Evolutionary conservation across 2,797 vertebrate genomes (phyloP).

Genomic region (Epinephelus malabaricus): DNA sequence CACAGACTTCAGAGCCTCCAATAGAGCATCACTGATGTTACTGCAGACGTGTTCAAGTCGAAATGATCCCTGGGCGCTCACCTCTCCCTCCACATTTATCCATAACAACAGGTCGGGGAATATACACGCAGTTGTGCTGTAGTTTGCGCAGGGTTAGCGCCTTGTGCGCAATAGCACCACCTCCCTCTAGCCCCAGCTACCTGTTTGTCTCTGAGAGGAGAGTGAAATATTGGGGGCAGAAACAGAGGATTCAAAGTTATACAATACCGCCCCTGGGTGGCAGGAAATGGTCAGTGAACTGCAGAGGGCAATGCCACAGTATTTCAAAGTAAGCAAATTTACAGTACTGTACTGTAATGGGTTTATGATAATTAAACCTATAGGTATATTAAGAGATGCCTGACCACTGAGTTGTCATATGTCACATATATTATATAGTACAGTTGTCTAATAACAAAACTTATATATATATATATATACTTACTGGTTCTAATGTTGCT

Average conservation of each 20-base stretch:
- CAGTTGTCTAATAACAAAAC: too few relatives aligned
- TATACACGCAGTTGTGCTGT: constrained; percentile 35
- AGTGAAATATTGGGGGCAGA: background rate
- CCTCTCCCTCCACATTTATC: constrained; percentile 60
- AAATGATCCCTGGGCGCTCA: constrained; percentile 41
- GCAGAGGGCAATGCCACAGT: too few relatives aligned
- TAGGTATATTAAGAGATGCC: too few relatives aligned
- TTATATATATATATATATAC: too few relatives aligned
- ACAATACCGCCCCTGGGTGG: constrained; percentile 60
- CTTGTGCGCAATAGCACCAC: constrained; percentile 75
- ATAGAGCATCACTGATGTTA: constrained; percentile 20
- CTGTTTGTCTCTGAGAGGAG: constrained; percentile 25
- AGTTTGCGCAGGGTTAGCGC: constrained; percentile 41
- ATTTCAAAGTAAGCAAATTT: too few relatives aligned
- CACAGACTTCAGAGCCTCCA: constrained; percentile 39
- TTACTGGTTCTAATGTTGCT: too few relatives aligned
- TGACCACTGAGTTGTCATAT: too few relatives aligned
- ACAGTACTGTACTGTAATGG: background rate
- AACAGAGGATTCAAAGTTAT: background rate
- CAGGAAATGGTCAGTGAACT: background rate
- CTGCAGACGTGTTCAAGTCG: constrained; percentile 27
- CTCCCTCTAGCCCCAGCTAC: constrained; percentile 45
- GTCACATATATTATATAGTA: too few relatives aligned
- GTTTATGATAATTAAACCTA: background rate
- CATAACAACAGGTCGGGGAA: constrained; percentile 46